Evolutionary conservation across 2,888 invertebrate genomes (phyloP), one percentile per base, ranked within the genome.

Genomic region (Phortica magna): DNA sequence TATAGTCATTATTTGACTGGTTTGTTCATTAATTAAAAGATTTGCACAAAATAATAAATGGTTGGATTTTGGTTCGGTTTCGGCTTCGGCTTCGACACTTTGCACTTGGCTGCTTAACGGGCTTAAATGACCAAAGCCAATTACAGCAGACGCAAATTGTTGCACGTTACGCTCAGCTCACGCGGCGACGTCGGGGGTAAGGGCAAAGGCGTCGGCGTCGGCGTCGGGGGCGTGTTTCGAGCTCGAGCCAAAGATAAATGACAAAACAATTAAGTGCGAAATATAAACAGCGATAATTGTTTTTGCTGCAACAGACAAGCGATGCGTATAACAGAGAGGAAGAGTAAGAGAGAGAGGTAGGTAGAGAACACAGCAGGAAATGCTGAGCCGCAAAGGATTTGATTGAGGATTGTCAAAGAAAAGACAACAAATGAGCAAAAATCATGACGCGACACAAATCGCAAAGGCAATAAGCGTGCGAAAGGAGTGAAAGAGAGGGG

Each of bases 241-340:
- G 41, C 39, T 41, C 61, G 42, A 53, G 57, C 31, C 67, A 17
- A 12, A 90, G 88, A 89, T 85, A 87, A 88, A 89, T 83, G 83
- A 88, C 86, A 90, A 90, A 90, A 89, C 90, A 89, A 90, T 89
- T 90, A 89, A 90, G 90, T 89, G 88, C 84, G 87, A 89, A 90
- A 89, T 85, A 84, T 88, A 88, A 88, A 88, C 89, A 89, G 81
- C 82, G 82, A 82, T 81, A 79, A 83, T 79, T 78, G 75, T 48
- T 53, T 65, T 57, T 71, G 71, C 55, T 42, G 22, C 43, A 48
- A 48, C 48, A 14, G 14, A 48, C 9, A 48, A 48, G 10, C 10
- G 7, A 43, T 43, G 7, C 14, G 7, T 48, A 48, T 7, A 61
- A 61, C 3, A 55, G 17, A 55, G 14, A 14, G 14, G 14, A 55